phyloP scores from a whole-genome alignment of 2,888 invertebrate species.

The Leptogaster cylindrica region DNA sequence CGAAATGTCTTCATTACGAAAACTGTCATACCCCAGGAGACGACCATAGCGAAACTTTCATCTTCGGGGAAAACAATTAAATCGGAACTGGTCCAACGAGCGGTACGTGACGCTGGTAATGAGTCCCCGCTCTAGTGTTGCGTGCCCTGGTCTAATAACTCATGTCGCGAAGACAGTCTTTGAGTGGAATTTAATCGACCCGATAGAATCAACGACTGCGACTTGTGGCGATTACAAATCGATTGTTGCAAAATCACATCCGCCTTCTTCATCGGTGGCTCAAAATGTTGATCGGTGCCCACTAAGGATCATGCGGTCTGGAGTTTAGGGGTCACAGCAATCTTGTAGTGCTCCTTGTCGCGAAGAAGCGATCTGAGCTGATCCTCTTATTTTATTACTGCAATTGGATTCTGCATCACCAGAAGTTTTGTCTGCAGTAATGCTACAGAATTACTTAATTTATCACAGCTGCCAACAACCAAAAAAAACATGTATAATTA shows the following conservation, averaged over 20 bases:
- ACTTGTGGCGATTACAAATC: slow-evolving; percentile 3
- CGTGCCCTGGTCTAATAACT: slow-evolving; percentile 30
- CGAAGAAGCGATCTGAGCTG: too few species aligned
- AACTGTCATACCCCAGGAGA: slow-evolving; percentile 38
- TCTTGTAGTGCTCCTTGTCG: slow-evolving; percentile 18
- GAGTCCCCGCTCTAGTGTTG: slow-evolving; percentile 12
- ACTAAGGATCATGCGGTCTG: slow-evolving; percentile 19
- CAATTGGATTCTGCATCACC: too few species aligned
- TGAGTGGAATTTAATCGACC: slow-evolving; percentile 26
- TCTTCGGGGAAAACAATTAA: slow-evolving; percentile 25
- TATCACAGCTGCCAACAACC: too few species aligned
- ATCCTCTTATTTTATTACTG: too few species aligned
- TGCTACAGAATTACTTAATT: too few species aligned
- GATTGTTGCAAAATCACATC: slow-evolving; percentile 4
- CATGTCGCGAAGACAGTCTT: slow-evolving; percentile 37
- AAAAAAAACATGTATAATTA: too few species aligned
- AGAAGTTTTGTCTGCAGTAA: too few species aligned
- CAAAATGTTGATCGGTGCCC: slow-evolving; percentile 1
- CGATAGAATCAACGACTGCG: slow-evolving; percentile 24
- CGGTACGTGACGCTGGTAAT: slow-evolving; percentile 1
- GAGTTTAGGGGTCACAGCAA: slow-evolving; percentile 27
- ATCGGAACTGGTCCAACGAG: background rate
- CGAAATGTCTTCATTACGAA: slow-evolving; percentile 28
- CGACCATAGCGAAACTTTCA: slow-evolving; percentile 19
- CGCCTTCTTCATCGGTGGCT: slow-evolving; percentile 33